These are phyloP conservation scores for Botia almorhae DNA, from an alignment of 2,797 vertebrate genomes.

Conservation along the genomic window DNA sequence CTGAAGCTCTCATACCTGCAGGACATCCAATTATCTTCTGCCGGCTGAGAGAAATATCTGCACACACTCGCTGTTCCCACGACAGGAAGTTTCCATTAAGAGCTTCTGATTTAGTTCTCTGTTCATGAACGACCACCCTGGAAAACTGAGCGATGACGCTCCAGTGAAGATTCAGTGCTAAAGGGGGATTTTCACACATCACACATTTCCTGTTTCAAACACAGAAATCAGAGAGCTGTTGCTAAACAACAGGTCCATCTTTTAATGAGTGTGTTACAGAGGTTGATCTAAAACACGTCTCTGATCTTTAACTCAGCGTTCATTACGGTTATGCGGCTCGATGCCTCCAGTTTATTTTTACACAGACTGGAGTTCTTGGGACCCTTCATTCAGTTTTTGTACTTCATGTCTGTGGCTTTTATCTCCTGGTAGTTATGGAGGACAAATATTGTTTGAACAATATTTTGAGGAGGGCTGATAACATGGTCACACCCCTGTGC, in stretches of 20 bases:
- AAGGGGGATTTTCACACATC: slow-evolving; percentile 46
- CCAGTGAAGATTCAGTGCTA: slow-evolving; percentile 34
- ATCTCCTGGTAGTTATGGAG: slow-evolving; percentile 96
- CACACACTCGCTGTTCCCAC: slow-evolving; percentile 6
- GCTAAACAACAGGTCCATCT: not conserved
- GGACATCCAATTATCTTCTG: slow-evolving; percentile 35
- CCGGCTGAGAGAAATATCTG: slow-evolving; percentile 41
- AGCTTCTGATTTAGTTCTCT: slow-evolving; percentile 24
- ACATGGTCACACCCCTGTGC: not conserved
- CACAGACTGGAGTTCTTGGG: slow-evolving; percentile 92
- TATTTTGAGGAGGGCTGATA: not conserved
- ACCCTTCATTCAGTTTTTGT: slow-evolving; percentile 96
- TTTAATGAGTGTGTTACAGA: no score
- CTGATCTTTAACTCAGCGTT: slow-evolving; percentile 86
- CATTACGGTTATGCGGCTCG: slow-evolving; percentile 89
- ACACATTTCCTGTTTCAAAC: slow-evolving; percentile 32
- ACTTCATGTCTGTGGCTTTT: slow-evolving; percentile 95
- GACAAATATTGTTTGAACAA: not conserved
- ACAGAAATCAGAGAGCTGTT: not conserved
- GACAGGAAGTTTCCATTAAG: slow-evolving; percentile 23
- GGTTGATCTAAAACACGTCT: not conserved
- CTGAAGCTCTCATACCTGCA: slow-evolving; percentile 38
- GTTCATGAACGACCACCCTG: slow-evolving; percentile 22
- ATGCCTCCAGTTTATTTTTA: slow-evolving; percentile 87
- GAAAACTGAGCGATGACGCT: slow-evolving; percentile 32